Evolutionary conservation across 2,888 invertebrate genomes (phyloP).

Genomic region (Eurytoma californica): DNA sequence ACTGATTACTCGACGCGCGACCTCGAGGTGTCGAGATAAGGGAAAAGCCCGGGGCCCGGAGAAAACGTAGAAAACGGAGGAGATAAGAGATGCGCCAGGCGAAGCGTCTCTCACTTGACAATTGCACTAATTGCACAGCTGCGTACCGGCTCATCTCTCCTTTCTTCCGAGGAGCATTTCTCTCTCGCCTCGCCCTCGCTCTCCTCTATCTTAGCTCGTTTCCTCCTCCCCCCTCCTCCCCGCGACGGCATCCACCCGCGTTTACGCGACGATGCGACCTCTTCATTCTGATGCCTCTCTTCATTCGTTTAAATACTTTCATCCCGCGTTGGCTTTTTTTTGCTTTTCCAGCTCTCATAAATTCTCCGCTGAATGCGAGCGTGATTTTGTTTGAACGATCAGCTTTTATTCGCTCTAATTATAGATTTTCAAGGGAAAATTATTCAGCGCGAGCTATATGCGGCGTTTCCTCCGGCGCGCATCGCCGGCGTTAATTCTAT

Average conservation of each 20-base stretch:
- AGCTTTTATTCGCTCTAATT: too few relatives aligned
- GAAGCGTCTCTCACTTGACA: constrained; percentile 63
- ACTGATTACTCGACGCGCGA: constrained; percentile 61
- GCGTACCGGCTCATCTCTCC: constrained; percentile 54
- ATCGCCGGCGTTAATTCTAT: too few relatives aligned
- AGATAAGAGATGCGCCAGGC: constrained; percentile 53
- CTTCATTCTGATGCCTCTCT: constrained; percentile 13
- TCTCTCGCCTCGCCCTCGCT: not conserved
- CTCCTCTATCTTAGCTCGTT: not conserved
- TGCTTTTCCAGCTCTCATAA: too few relatives aligned
- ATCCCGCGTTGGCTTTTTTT: too few relatives aligned
- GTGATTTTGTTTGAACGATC: too few relatives aligned
- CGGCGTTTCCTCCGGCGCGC: too few relatives aligned
- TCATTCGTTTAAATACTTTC: too few relatives aligned
- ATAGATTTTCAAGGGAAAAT: too few relatives aligned
- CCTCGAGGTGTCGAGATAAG: constrained; percentile 63
- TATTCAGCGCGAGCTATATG: too few relatives aligned
- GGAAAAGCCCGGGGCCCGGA: constrained; percentile 54
- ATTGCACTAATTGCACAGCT: constrained; percentile 67
- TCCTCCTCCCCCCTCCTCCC: not conserved
- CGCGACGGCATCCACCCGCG: too few relatives aligned
- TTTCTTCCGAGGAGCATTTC: constrained; percentile 11
- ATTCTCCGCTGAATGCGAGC: too few relatives aligned
- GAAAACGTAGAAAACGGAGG: constrained; percentile 1
- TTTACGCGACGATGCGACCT: not conserved